Base-by-base conservation (phyloP, 1,140 invertebrate genomes). In the Teleogryllus occipitalis region DNA sequence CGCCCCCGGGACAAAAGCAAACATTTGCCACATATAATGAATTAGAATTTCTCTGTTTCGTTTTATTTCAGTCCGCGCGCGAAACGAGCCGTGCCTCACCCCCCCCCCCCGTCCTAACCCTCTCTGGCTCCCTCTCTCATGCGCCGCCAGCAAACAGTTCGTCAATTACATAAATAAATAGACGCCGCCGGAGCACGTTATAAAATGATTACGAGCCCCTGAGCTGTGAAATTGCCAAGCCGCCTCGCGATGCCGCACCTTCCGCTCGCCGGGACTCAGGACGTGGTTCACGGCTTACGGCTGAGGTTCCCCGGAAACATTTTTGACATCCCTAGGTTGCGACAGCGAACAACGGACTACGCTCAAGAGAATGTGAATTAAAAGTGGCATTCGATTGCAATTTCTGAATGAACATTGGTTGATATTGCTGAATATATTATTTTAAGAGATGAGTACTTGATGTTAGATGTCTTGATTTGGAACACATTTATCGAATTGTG, bases 131-230 rank as follows among this genome's bases (percentile, higher is more conserved):
- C 27, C 27, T 39, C 27, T 39, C 27, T 39, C 27, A 39, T 18
- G 54, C 54, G 54, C 18, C 18, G 54, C 54, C 54, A 10, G 54
- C 54, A 65, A 65, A 65, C 54, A 65, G 54, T 65, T 65, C 54
- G 54, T 65, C 54, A 65, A 65, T 65, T 65, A 65, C 54, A 65
- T 65, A 65, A 65, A 65, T 65, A 65, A 65, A 65, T 65, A 65
- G 10, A 65, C 10, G 54, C 54, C 18, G 54, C 10, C 10, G 54
- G 54, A 65, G 54, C 18, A 65, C 10, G 54, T 65, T 65, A 65
- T 65, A 65, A 65, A 65, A 65, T 65, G 54, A 65, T 65, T 65
- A 65, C 54, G 54, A 65, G 10, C 54, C 54, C 54, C 10, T 65
- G 54, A 65, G 54, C 54, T 18, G 54, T 65, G 18, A 65, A 65